Conservation (phyloP, 1,140 invertebrate species). For the Neuroterus valhalla region DNA sequence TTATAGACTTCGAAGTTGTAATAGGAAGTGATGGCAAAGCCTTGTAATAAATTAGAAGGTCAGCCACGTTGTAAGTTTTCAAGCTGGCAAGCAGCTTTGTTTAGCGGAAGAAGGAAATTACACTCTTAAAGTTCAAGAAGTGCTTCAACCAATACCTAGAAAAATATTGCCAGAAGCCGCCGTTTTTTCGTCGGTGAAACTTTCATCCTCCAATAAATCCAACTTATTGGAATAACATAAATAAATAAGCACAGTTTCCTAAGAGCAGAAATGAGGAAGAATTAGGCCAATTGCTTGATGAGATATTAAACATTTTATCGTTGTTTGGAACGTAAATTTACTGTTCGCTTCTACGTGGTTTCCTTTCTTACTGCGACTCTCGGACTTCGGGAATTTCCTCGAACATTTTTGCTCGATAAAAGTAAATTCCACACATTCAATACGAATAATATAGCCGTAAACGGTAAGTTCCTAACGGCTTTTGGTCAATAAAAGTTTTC, state of each 20-base stretch:
- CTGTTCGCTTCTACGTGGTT: neutral
- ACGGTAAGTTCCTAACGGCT: neutral
- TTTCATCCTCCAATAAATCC: neutral
- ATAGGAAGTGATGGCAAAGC: neutral
- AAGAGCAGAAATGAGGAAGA: neutral
- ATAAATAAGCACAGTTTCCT: neutral
- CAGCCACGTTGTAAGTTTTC: neutral
- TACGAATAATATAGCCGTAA: neutral
- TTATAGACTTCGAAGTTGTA: neutral
- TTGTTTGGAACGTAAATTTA: neutral
- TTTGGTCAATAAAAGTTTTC: neutral
- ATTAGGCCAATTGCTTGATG: neutral
- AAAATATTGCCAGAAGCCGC: slow-evolving; percentile 13
- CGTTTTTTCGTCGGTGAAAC: neutral
- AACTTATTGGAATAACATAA: neutral
- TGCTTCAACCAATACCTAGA: neutral
- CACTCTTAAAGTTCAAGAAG: slow-evolving; percentile 17
- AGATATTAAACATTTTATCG: neutral
- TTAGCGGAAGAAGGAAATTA: slow-evolving; percentile 12
- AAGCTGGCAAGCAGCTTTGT: neutral
- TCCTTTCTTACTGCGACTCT: neutral
- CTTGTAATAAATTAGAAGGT: neutral
- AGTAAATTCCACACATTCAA: neutral
- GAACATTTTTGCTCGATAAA: neutral
- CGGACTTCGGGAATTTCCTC: neutral